Percentiles rank a stretch among this genome's conserved stretches.
These are phyloP conservation scores for Taphrorychus bicolor DNA, from an alignment of 2,888 invertebrate genomes.

Conservation along the genomic window DNA sequence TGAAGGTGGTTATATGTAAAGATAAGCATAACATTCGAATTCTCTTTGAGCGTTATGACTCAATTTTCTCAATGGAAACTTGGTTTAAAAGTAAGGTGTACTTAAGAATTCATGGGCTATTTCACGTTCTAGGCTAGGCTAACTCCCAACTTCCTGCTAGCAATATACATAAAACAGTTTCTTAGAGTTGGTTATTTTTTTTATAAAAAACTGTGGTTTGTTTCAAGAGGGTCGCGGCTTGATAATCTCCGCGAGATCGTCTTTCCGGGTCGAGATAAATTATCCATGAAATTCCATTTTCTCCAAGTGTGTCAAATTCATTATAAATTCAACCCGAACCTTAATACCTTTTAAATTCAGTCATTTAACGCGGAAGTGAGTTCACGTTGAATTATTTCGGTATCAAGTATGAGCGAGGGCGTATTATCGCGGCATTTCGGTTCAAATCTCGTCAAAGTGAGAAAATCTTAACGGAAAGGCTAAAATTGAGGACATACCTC, in stretches of 20 bases:
- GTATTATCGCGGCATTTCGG: not conserved
- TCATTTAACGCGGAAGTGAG: constrained; percentile 12
- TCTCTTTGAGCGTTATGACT: constrained; percentile 24
- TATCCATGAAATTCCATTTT: constrained; percentile 3
- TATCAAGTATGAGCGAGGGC: not conserved
- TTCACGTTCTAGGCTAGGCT: not conserved
- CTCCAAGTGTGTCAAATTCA: constrained; percentile 9
- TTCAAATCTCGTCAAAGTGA: not conserved
- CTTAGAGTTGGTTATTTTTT: too few species aligned
- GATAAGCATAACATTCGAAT: constrained; percentile 31
- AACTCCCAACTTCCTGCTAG: too few species aligned
- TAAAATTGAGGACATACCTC: not conserved
- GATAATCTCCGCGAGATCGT: not conserved
- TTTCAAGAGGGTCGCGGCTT: too few species aligned
- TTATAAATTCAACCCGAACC: constrained; percentile 5
- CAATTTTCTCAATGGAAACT: constrained; percentile 41
- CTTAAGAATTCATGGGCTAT: constrained; percentile 27
- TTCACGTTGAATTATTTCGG: constrained; percentile 1
- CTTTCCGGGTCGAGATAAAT: not conserved
- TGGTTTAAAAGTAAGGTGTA: constrained; percentile 41
- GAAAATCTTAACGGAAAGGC: not conserved
- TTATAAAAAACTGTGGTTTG: too few species aligned
- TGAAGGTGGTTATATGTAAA: constrained; percentile 19
- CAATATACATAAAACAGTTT: not conserved
- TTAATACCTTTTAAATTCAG: constrained; percentile 19